A percentile compares a stretch with the other conserved stretches of the same genome.
Conservation (phyloP, 2,797 vertebrate species). For the Schizopygopsis pylzovi region DNA sequence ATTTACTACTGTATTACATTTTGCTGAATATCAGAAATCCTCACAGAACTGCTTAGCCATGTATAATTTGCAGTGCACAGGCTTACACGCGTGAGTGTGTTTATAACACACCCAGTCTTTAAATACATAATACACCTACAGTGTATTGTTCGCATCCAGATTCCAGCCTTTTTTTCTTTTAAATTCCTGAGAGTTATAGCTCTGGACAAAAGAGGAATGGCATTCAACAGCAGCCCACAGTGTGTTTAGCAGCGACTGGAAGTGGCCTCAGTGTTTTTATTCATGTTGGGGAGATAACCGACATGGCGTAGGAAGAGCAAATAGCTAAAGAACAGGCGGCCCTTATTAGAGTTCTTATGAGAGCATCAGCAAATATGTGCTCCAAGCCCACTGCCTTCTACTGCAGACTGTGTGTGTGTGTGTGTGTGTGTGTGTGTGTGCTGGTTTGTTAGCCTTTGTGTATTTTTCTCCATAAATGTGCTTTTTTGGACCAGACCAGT, state of each 20-base stretch:
- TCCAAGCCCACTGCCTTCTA: slow-evolving; percentile 79
- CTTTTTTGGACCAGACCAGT: slow-evolving; percentile 10
- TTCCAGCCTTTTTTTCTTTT: slow-evolving; percentile 62
- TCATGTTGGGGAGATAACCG: slow-evolving; percentile 76
- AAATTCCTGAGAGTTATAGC: slow-evolving; percentile 61
- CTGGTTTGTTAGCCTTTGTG: slow-evolving; percentile 54
- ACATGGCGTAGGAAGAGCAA: slow-evolving; percentile 75
- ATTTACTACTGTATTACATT: slow-evolving; percentile 33
- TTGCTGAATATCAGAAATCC: slow-evolving; percentile 58
- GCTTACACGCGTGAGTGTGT: slow-evolving; percentile 59
- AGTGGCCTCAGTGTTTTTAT: slow-evolving; percentile 76
- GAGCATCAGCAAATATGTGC: slow-evolving; percentile 78
- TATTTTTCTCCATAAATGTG: slow-evolving; percentile 20
- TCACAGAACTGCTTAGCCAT: slow-evolving; percentile 58
- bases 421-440: background rate
- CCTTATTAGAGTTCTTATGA: slow-evolving; percentile 69
- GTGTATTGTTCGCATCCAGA: slow-evolving; percentile 68
- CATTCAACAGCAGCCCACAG: slow-evolving; percentile 76
- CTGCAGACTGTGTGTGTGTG: slow-evolving; percentile 35
- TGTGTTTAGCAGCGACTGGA: slow-evolving; percentile 75
- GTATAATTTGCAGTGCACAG: slow-evolving; percentile 63
- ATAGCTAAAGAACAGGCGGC: slow-evolving; percentile 76
- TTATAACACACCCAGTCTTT: slow-evolving; percentile 58
- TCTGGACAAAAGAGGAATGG: slow-evolving; percentile 64
- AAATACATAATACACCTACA: slow-evolving; percentile 70